Conservation (phyloP, 2,113 vertebrate genomes). For the Neotoma lepida region DNA sequence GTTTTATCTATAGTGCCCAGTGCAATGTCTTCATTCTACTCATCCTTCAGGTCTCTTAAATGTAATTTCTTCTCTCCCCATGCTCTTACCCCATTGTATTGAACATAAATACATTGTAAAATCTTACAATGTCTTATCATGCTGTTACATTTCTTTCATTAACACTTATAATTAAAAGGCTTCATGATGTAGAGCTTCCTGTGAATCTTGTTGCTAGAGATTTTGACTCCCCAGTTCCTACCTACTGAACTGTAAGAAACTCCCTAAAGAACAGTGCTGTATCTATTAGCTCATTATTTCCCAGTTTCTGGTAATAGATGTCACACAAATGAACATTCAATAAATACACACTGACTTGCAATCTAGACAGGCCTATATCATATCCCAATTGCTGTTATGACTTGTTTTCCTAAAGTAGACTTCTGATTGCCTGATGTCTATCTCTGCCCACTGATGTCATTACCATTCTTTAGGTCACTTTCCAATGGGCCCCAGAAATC, state of each 20-base stretch:
- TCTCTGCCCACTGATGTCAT: not conserved
- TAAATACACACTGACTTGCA: not conserved
- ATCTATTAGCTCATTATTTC: not conserved
- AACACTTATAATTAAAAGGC: not conserved
- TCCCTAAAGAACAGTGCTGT: not conserved
- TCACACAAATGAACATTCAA: not conserved
- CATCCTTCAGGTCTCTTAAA: not conserved
- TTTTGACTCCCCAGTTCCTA: no score
- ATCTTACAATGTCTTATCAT: not conserved
- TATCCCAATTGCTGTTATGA: not conserved
- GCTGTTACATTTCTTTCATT: not conserved
- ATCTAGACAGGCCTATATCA: not conserved
- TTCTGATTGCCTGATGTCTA: not conserved
- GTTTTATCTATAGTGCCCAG: not conserved
- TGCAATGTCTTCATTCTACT: not conserved
- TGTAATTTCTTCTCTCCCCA: not conserved
- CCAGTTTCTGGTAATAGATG: not conserved
- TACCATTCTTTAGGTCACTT: not conserved
- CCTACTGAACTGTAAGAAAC: accelerated
- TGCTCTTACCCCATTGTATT: not conserved
- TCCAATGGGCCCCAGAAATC: not conserved
- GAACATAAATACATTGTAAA: not conserved
- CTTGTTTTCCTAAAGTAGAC: not conserved
- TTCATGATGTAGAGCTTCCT: not conserved
- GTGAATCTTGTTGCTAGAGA: not conserved